Percentiles rank a stretch among this genome's conserved stretches.
These are phyloP conservation scores for Umimayanthus kanabou DNA, from an alignment of 92 coral and sea anemone species.

Conservation along the genomic window DNA sequence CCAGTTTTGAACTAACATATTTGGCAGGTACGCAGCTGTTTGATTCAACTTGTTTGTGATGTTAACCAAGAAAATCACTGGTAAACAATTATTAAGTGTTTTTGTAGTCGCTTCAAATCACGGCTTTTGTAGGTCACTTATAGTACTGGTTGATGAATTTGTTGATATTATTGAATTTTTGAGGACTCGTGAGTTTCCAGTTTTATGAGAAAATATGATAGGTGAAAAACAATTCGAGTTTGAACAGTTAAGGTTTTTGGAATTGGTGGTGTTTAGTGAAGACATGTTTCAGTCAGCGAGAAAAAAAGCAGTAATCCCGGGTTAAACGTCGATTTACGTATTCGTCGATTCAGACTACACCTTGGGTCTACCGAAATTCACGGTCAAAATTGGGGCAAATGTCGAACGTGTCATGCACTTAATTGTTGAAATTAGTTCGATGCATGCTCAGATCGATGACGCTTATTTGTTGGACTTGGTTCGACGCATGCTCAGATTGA, in stretches of 20 bases:
- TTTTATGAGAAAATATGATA: neutral
- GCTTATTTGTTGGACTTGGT: no score
- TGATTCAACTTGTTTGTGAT: neutral
- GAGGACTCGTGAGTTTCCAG: neutral
- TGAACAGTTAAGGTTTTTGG: neutral
- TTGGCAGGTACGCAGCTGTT: no score
- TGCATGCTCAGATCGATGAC: no score
- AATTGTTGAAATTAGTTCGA: no score
- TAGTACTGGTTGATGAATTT: neutral
- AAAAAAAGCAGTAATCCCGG: no score
- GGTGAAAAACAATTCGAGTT: neutral
- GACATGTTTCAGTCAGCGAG: neutral
- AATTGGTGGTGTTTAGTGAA: neutral
- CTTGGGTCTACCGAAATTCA: no score
- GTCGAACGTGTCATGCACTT: no score
- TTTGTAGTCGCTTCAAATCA: neutral
- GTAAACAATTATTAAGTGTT: neutral
- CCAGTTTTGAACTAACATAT: neutral
- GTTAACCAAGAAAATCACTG: neutral
- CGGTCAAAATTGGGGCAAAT: no score
- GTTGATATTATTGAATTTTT: neutral
- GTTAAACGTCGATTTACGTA: no score
- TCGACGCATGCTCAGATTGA: no score
- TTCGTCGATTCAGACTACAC: no score
- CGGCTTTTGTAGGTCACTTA: neutral